Conservation (phyloP, 2,888 invertebrate species). For the Dynastes hyllus region DNA sequence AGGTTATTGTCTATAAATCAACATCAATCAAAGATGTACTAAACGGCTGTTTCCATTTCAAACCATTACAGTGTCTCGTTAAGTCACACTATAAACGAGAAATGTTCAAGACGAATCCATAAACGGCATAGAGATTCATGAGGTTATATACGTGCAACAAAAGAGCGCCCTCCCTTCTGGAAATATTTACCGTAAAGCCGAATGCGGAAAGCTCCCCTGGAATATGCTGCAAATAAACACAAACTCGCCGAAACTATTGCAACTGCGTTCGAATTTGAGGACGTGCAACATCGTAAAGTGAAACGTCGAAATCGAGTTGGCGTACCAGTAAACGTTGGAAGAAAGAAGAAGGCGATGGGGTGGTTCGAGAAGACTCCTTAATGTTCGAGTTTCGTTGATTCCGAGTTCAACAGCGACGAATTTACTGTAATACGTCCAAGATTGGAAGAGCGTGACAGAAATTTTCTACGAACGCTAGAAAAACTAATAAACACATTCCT, state of each 20-base stretch:
- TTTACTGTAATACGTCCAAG: slow-evolving; percentile 38
- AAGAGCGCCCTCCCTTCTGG: no score
- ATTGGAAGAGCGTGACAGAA: slow-evolving; percentile 40
- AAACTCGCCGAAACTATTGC: not conserved
- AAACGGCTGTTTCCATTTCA: no score
- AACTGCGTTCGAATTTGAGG: slow-evolving; percentile 21
- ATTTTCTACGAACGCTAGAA: slow-evolving; percentile 24
- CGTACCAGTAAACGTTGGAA: slow-evolving; percentile 26
- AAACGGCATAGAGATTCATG: no score
- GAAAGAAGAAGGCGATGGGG: not conserved
- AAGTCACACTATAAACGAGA: no score
- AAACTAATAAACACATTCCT: slow-evolving; percentile 37
- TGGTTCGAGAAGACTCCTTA: slow-evolving; percentile 24
- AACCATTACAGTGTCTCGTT: no score
- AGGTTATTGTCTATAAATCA: no score
- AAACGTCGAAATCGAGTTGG: slow-evolving; percentile 30
- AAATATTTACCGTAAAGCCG: no score
- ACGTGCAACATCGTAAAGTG: slow-evolving; percentile 24
- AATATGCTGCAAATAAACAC: no score
- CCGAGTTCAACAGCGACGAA: slow-evolving; percentile 34
- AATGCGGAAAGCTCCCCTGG: no score
- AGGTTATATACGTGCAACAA: no score
- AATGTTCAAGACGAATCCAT: no score
- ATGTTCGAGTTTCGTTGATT: slow-evolving; percentile 44
- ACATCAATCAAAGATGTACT: no score